Conservation (phyloP, 2,888 invertebrate genomes). For the Acanthoscelides obtectus region DNA sequence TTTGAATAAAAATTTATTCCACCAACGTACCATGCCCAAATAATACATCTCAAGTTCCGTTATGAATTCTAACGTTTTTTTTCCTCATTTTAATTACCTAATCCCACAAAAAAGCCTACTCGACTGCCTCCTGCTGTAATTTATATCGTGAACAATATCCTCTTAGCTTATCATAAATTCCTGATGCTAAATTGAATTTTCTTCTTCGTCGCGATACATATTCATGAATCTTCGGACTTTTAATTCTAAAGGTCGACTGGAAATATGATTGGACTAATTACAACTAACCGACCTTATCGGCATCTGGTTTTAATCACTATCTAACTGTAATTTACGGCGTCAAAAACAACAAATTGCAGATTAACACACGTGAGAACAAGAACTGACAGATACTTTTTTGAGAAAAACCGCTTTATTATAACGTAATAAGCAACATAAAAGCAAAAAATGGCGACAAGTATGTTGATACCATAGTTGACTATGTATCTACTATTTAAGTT, state of each 20-base stretch:
- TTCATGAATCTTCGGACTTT: neutral
- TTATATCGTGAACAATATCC: neutral
- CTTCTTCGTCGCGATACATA: neutral
- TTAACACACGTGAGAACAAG: neutral
- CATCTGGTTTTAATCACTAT: neutral
- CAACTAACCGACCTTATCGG: neutral
- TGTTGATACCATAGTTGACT: no score
- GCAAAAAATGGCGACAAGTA: no score
- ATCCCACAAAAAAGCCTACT: neutral
- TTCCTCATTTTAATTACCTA: no score
- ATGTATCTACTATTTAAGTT: no score
- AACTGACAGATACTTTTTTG: no score
- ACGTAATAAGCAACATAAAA: no score
- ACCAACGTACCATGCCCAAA: no score
- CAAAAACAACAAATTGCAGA: neutral
- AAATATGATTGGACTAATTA: neutral
- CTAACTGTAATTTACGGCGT: neutral
- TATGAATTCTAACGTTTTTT: no score
- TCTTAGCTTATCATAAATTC: neutral
- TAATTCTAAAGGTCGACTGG: neutral
- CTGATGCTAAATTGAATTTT: neutral
- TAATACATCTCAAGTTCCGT: no score
- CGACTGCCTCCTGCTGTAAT: neutral
- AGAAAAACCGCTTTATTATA: no score
- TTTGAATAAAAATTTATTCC: no score